These are phyloP conservation scores for Cerceris ruficornis DNA, from an alignment of 2,888 invertebrate species.

Conservation along the genomic window DNA sequence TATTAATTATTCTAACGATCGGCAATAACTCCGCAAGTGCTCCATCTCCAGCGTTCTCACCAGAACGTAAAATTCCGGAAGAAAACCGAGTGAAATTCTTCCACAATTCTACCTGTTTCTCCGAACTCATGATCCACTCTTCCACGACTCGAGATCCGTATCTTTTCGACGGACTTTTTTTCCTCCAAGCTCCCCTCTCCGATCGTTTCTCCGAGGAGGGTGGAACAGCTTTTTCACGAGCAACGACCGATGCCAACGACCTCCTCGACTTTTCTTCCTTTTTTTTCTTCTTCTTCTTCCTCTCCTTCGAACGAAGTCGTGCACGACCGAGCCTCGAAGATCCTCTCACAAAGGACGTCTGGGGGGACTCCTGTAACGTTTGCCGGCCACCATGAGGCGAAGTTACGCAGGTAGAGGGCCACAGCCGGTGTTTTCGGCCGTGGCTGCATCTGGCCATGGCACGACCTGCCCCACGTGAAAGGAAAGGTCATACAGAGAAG, in stretches of 20 bases:
- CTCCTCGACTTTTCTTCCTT: slow-evolving; percentile 64
- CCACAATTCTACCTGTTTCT: slow-evolving; percentile 2
- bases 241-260: slow-evolving; percentile 65
- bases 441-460: slow-evolving; percentile 61
- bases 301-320: slow-evolving; percentile 41
- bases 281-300: slow-evolving; percentile 24
- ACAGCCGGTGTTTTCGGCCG: slow-evolving; percentile 49
- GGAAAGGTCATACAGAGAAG: slow-evolving; percentile 64
- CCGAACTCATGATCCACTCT: slow-evolving; percentile 23
- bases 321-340: slow-evolving; percentile 52
- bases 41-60: too few species aligned
- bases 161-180: slow-evolving; percentile 52
- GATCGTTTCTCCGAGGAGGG: slow-evolving; percentile 50
- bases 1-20: too few species aligned
- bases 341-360: slow-evolving; percentile 55
- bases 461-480: slow-evolving; percentile 71
- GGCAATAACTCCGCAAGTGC: too few species aligned
- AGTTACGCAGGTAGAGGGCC: slow-evolving; percentile 57
- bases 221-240: slow-evolving; percentile 55
- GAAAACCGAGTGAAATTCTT: slow-evolving; percentile 16
- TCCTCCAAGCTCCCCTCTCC: slow-evolving; percentile 13
- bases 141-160: slow-evolving; percentile 40
- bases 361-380: slow-evolving; percentile 27
- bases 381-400: slow-evolving; percentile 23
- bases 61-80: too few species aligned